A percentile compares a stretch with the other conserved stretches of the same genome.
phyloP scores from a whole-genome alignment of 2,797 vertebrate species.

The Sebastes minor region DNA sequence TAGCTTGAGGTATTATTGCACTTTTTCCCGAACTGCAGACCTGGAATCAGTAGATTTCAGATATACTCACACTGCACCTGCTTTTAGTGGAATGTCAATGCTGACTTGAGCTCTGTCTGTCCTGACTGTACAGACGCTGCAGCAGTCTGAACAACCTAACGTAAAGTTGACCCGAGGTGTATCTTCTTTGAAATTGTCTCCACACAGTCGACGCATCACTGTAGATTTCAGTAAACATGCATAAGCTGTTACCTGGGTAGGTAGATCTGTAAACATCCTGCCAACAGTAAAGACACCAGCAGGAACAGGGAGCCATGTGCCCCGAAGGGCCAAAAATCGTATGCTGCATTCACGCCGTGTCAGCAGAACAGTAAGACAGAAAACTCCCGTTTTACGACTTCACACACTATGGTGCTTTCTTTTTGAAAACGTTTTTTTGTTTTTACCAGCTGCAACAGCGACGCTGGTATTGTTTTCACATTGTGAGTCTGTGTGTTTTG shows the following conservation, averaged over 20 bases:
- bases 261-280: constrained; percentile 67
- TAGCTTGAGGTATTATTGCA: constrained; percentile 79
- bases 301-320: constrained; percentile 26
- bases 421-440: background rate
- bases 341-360: constrained; percentile 39
- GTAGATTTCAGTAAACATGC: constrained; percentile 60
- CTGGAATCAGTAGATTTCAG: constrained; percentile 50
- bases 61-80: constrained; percentile 19
- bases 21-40: constrained; percentile 56
- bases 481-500: background rate
- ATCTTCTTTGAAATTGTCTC: constrained; percentile 3
- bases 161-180: constrained; percentile 7
- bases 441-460: background rate
- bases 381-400: background rate
- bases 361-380: background rate
- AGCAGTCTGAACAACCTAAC: constrained; percentile 11
- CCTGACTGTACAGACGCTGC: background rate
- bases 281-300: constrained; percentile 28
- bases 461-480: background rate
- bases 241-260: constrained; percentile 47
- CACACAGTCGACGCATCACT: constrained; percentile 15
- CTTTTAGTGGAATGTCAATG: constrained; percentile 55
- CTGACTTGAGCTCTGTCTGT: constrained; percentile 11
- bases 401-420: background rate
- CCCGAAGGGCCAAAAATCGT: background rate